Percentiles rank a stretch among this genome's conserved stretches.
phyloP scores from a whole-genome alignment of 2,113 vertebrate genomes.

The Chauna torquata region DNA sequence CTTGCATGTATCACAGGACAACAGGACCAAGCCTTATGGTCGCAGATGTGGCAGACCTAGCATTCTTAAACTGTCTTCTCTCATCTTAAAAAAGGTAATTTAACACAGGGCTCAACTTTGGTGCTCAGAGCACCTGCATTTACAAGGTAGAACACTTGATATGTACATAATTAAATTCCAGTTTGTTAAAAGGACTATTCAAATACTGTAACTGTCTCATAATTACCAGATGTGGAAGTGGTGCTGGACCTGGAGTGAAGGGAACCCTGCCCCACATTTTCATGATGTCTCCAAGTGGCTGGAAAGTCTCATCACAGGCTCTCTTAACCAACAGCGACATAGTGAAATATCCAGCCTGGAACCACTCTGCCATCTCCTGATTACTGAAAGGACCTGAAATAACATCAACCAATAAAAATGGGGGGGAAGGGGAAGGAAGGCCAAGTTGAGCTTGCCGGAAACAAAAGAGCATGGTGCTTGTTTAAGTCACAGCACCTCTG shows the following conservation, averaged over 20 bases:
- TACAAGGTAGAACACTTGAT: neutral
- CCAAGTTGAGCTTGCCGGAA: neutral
- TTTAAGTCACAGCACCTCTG: neutral
- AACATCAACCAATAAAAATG: constrained; percentile 16
- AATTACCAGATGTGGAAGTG: constrained; percentile 90
- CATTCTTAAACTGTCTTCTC: neutral
- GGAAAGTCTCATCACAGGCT: constrained; percentile 96
- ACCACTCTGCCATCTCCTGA: constrained; percentile 98
- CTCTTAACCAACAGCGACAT: constrained; percentile 95
- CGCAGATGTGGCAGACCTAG: neutral
- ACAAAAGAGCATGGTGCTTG: neutral
- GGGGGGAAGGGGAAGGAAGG: neutral
- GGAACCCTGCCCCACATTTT: constrained; percentile 98
- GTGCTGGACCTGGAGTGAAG: constrained; percentile 88
- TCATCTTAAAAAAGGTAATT: neutral
- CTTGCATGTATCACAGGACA: neutral
- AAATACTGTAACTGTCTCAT: neutral
- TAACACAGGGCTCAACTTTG: neutral
- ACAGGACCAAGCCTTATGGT: neutral
- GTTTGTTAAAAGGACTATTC: neutral
- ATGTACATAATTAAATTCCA: neutral
- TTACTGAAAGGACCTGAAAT: constrained; percentile 94
- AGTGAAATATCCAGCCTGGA: constrained; percentile 97
- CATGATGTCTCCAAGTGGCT: constrained; percentile 94
- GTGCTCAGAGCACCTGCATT: neutral